Conservation (phyloP, 2,888 invertebrate species). For the Melanophora roralis region DNA sequence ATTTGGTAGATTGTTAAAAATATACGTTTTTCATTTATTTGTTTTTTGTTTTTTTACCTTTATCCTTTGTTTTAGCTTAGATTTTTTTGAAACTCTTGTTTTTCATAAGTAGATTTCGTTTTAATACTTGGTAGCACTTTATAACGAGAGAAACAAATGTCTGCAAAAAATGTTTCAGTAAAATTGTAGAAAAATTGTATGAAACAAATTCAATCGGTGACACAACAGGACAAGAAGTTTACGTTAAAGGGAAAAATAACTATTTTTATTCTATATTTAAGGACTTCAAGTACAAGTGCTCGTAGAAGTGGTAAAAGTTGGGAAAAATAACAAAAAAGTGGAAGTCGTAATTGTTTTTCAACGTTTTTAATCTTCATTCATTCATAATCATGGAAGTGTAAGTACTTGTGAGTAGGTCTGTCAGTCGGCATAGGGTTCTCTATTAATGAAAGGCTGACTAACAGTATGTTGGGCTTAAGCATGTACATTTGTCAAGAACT, state of each 20-base stretch:
- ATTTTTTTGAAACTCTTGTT: background rate
- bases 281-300: too few relatives aligned
- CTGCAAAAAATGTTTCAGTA: background rate
- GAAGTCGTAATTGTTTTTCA: too few relatives aligned
- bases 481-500: too few relatives aligned
- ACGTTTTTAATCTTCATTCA: too few relatives aligned
- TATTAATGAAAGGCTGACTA: too few relatives aligned
- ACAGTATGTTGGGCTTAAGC: too few relatives aligned
- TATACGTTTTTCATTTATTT: background rate
- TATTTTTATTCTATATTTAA: too few relatives aligned
- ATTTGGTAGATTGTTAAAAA: constrained; percentile 9
- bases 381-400: too few relatives aligned
- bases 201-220: background rate
- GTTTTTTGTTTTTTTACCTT: background rate
- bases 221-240: background rate
- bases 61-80: background rate
- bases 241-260: background rate
- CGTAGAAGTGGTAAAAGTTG: too few relatives aligned
- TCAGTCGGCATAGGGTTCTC: too few relatives aligned
- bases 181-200: constrained; percentile 7
- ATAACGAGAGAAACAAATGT: background rate
- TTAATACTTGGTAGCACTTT: background rate
- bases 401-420: too few relatives aligned
- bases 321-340: too few relatives aligned
- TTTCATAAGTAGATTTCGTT: constrained; percentile 20